Base-by-base conservation (phyloP, 2,888 invertebrate species). In the Macrosiphum euphorbiae region DNA sequence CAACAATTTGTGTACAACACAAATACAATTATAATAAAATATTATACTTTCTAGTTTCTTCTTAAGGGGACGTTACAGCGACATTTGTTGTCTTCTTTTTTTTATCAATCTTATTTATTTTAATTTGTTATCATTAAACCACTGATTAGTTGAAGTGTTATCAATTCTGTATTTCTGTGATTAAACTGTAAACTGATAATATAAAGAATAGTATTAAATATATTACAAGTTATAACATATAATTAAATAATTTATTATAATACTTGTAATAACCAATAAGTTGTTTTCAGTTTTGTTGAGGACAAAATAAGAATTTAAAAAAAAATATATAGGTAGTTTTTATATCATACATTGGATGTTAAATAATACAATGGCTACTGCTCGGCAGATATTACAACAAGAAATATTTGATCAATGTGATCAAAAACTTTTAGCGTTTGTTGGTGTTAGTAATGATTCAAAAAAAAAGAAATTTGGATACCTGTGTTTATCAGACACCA, bases 391-490 rank as follows among this genome's bases (percentile, higher is more conserved):
- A 61, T 96, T 98, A 94, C 98, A 98, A 96, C 97, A 97, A 95
- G 97, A 98, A 95, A 96, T 98, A 7, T 98, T 98, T 95, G 97
- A 97, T 95, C 97, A 97, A 4, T 97, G 97, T 95, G 98, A 98
- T 95, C 98, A 98, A 96, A 96, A 97, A 94, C 96, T 98, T 87
- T 96, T 98, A 85, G 97, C 97, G 20, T 97, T 98, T 91, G 98
- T 98, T 95, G 97, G 97, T 95, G 98, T 98, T 55, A 97, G 97
- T 90, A 98, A 98, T 96, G 96, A 97, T 47, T 96, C 97, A 93
- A 98, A 98, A 96, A 98, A 98, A 96, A 98, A 98, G 96, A 97
- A 98, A 96, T 97, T 92, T 47, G 94, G 97, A 44, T 97, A 98
- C 95, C 98, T 98, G 0, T 98, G 98, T 95, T 96, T 98, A 91